Conservation (phyloP, 2,888 invertebrate species). For the Schizotus pectinicornis region DNA sequence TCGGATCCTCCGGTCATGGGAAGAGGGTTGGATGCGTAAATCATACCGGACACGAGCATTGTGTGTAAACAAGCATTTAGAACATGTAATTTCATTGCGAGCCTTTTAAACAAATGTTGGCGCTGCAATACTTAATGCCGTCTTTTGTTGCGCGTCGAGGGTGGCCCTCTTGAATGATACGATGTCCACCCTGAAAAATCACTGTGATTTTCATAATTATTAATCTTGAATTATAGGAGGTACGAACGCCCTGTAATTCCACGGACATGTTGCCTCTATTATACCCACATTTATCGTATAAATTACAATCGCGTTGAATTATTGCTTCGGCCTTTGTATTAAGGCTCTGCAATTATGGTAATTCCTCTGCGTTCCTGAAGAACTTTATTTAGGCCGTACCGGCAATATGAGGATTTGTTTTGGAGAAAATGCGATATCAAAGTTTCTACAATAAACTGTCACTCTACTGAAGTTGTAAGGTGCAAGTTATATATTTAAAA, state of each 20-base stretch:
- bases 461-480: too few relatives aligned
- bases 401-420: too few relatives aligned
- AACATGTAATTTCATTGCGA: constrained; percentile 36
- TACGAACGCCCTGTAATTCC: constrained; percentile 31
- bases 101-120: constrained; percentile 39
- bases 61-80: constrained; percentile 41
- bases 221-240: constrained; percentile 27
- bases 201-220: constrained; percentile 31
- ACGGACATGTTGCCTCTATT: constrained; percentile 22
- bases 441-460: too few relatives aligned
- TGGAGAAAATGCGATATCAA: too few relatives aligned
- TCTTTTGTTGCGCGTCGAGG: constrained; percentile 29
- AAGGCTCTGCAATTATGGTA: constrained; percentile 31
- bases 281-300: constrained; percentile 28
- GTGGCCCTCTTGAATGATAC: constrained; percentile 33
- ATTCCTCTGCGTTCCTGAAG: constrained; percentile 9
- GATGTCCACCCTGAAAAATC: constrained; percentile 29
- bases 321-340: constrained; percentile 22
- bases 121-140: constrained; percentile 32
- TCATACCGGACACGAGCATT: constrained; percentile 36
- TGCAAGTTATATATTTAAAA: too few relatives aligned
- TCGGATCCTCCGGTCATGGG: too few relatives aligned
- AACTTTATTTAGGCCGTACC: too few relatives aligned
- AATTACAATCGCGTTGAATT: constrained; percentile 34
- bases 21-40: constrained; percentile 3